These are phyloP conservation scores for Dasyprocta punctata DNA, from an alignment of 2,113 vertebrate species.

Conservation along the genomic window DNA sequence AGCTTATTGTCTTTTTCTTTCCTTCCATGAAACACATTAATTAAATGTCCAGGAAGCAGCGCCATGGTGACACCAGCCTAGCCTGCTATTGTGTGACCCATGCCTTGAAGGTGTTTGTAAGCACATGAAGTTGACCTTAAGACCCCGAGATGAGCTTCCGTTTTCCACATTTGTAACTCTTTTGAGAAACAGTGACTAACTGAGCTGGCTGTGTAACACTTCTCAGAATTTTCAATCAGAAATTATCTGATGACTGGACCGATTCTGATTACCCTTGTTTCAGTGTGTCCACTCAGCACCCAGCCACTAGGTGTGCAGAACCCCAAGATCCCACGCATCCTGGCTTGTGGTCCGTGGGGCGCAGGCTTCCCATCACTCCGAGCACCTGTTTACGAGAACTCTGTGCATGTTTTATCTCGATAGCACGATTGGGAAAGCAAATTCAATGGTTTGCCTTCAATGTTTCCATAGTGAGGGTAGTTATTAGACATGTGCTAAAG, in stretches of 20 bases:
- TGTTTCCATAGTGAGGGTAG: constrained; percentile 70
- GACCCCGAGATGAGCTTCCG: constrained; percentile 48
- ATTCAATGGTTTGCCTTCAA: neutral
- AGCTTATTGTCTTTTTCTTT: neutral
- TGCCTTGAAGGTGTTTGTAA: constrained; percentile 59
- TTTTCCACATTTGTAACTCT: constrained; percentile 68
- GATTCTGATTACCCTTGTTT: constrained; percentile 73
- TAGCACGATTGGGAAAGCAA: constrained; percentile 19
- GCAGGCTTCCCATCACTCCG: constrained; percentile 78
- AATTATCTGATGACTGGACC: constrained; percentile 82
- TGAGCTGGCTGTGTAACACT: constrained; percentile 72
- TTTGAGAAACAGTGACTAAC: constrained; percentile 86
- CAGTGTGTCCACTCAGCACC: constrained; percentile 58
- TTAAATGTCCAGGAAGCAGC: neutral
- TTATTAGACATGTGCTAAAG: constrained; percentile 61
- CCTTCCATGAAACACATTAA: constrained; percentile 9
- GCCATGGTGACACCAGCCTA: neutral
- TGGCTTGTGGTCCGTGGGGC: neutral
- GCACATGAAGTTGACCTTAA: constrained; percentile 52
- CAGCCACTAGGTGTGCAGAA: constrained; percentile 42
- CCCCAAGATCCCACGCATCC: constrained; percentile 73
- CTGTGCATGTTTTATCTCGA: neutral
- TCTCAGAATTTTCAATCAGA: constrained; percentile 86
- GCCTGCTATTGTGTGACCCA: constrained; percentile 44
- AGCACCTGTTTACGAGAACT: constrained; percentile 81